Evolutionary conservation across 23 tunicate species (phyloP), one percentile per base, ranked within the genome.

Genomic region (Ascidia mentula): DNA sequence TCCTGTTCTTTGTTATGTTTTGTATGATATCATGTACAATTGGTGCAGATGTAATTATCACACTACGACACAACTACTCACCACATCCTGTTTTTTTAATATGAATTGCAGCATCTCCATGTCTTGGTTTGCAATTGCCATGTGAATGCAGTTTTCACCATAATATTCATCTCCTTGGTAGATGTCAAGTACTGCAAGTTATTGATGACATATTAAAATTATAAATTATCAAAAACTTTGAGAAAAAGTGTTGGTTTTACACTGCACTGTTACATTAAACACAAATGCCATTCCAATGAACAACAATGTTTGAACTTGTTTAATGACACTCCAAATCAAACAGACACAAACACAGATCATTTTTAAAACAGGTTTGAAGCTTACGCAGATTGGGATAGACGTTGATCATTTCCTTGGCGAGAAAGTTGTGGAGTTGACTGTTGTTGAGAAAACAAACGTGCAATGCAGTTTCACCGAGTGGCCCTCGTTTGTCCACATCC

Each of bases 81-180:
- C 97, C 82, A 87, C 72, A 83, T 87, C 88, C 34, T 91, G 87
- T 61, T 87, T 31, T 35, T 80, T 71, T 46, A 93, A 18, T 32
- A 93, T 88, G 24, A 80, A 82, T 36, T 72, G 76, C 0, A 84
- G 34, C 86, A 93, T 80, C 5, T 84, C 87, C 24, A 83, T 38
- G 45, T 93, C 80, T 72, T 93, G 94, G 59, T 93, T 93, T 17
- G 98, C 98, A 53, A 93, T 75, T 0, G 98, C 89, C 98, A 93
- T 93, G 72, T 93, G 98, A 6, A 93, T 61, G n/a, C 61, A 82
- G 38, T 79, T 82, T 40, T 93, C 98, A 0, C 98, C 98, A 65
- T 93, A 93, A 65, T 84, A 93, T 76, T 93, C 98, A 33, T 93
- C 98, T 61, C 88, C 80, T 34, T 80, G 83, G 71, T 93, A 93